Evolutionary conservation across 2,113 vertebrate species (phyloP).

Genomic region (Pseudopodoces humilis): DNA sequence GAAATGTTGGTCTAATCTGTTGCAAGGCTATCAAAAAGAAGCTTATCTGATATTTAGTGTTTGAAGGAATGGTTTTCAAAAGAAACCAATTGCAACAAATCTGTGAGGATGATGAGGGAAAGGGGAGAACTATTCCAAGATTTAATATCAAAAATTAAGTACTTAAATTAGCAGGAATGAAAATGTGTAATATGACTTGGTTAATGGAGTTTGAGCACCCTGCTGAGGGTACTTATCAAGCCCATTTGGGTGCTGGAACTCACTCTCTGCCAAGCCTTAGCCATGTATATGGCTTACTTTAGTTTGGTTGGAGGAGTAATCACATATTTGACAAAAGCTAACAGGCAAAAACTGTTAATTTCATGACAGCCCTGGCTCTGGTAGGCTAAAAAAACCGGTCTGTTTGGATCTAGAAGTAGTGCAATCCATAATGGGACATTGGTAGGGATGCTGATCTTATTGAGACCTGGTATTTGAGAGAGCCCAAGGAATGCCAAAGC

Average conservation of each 20-base stretch:
- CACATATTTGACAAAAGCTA: not conserved
- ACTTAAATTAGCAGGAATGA: not conserved
- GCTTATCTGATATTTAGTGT: not conserved
- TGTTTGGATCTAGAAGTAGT: not conserved
- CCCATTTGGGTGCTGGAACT: not conserved
- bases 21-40: not conserved
- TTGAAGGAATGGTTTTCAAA: not conserved
- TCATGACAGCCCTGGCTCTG: not conserved
- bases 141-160: not conserved
- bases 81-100: not conserved
- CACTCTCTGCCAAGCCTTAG: not conserved
- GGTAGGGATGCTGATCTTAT: not conserved
- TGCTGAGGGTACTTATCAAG: not conserved
- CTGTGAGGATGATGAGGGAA: not conserved
- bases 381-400: not conserved
- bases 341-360: not conserved
- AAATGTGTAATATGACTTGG: not conserved
- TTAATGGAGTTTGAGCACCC: not conserved
- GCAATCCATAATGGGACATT: not conserved
- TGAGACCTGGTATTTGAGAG: not conserved
- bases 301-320: not conserved
- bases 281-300: not conserved
- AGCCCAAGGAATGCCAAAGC: not conserved
- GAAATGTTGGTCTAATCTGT: not conserved
- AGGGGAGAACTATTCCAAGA: not conserved